These are phyloP conservation scores for Neotoxoptera formosana DNA, from an alignment of 1,140 invertebrate genomes.

Conservation along the genomic window DNA sequence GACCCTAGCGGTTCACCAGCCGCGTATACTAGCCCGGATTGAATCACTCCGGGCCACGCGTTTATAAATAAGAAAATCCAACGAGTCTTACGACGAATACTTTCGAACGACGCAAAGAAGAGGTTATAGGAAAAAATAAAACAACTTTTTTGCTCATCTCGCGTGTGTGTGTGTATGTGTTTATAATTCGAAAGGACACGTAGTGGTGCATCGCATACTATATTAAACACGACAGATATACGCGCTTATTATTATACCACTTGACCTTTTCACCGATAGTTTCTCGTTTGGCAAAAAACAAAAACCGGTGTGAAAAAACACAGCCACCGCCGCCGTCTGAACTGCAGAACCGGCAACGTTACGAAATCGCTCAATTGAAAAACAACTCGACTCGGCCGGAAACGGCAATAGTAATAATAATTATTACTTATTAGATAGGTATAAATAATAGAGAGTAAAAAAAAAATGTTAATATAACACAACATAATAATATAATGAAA, in stretches of 20 bases:
- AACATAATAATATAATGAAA: constrained; percentile 12
- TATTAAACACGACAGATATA: not conserved
- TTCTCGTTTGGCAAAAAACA: not conserved
- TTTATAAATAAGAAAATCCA: not conserved
- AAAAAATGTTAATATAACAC: constrained; percentile 15
- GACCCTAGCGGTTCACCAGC: not conserved
- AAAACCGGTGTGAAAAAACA: not conserved
- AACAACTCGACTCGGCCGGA: not conserved
- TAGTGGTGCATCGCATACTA: not conserved
- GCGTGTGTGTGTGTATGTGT: not conserved
- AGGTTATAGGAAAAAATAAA: not conserved
- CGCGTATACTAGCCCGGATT: not conserved
- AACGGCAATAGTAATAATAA: not conserved
- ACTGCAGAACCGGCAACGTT: not conserved
- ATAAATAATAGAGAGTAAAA: constrained; percentile 6
- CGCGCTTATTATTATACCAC: not conserved
- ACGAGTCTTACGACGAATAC: not conserved
- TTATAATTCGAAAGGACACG: not conserved
- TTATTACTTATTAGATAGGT: not conserved
- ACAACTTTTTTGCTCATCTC: constrained; percentile 12
- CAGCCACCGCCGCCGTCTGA: too few species aligned
- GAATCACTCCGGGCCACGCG: not conserved
- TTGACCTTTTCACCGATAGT: constrained; percentile 23
- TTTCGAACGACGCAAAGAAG: not conserved
- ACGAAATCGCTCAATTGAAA: constrained; percentile 21